Conservation (phyloP, 2,888 invertebrate species). For the Chouioia cunea region DNA sequence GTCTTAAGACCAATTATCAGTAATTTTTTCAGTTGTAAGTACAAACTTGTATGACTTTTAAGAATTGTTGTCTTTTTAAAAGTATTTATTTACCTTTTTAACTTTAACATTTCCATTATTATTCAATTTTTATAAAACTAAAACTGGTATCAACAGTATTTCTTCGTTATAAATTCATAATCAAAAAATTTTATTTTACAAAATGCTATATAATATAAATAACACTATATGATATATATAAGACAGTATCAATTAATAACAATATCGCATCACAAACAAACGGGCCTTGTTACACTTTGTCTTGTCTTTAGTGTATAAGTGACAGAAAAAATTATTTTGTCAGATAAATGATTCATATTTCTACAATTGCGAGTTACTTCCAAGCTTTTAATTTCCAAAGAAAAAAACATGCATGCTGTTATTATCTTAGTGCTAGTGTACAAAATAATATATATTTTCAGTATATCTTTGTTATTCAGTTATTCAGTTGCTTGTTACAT, state of each 20-base stretch:
- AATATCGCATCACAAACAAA: conserved; percentile 39
- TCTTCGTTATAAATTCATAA: conserved; percentile 40
- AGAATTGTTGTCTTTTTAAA: conserved; percentile 27
- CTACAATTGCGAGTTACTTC: conserved; percentile 32
- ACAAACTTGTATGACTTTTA: conserved; percentile 2
- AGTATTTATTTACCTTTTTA: conserved; percentile 48
- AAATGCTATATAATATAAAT: conserved; percentile 42
- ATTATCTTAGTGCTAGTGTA: conserved; percentile 38
- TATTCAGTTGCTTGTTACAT: conserved; percentile 37
- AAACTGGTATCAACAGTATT: conserved; percentile 43
- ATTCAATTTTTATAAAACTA: conserved; percentile 45
- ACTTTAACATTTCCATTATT: conserved; percentile 43
- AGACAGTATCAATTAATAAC: conserved; percentile 44
- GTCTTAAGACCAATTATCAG: conserved; percentile 12
- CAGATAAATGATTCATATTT: conserved; percentile 26
- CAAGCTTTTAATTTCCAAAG: conserved; percentile 28
- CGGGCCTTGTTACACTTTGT: conserved; percentile 9
- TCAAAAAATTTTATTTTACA: conserved; percentile 45
- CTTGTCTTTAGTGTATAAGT: conserved; percentile 27
- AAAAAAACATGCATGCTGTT: conserved; percentile 30
- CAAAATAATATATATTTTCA: conserved; percentile 42
- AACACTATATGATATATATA: conserved; percentile 40
- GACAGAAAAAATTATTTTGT: conserved; percentile 27
- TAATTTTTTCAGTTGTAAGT: conserved; percentile 10
- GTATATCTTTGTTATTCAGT: conserved; percentile 33